Evolutionary conservation across 1,140 invertebrate genomes (phyloP).

Genomic region (Trichogramma pretiosum): DNA sequence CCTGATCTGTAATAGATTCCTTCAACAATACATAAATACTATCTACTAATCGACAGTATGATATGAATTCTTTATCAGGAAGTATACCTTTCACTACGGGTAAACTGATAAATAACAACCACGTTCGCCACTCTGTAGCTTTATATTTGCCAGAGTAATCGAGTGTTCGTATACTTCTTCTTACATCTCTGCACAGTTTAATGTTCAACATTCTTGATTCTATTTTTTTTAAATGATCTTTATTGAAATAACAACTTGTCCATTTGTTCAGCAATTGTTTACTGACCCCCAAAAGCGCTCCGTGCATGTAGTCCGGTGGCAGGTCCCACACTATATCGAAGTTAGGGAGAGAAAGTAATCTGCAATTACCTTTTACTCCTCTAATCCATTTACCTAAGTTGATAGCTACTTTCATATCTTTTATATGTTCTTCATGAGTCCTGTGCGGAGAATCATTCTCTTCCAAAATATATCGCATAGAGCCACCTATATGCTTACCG

Average conservation of each 20-base stretch:
- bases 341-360: background rate
- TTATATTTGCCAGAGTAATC: background rate
- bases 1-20: background rate
- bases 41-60: background rate
- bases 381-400: background rate
- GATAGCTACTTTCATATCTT: background rate
- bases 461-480: background rate
- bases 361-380: background rate
- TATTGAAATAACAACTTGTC: background rate
- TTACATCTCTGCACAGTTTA: background rate
- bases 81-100: background rate
- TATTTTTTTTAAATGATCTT: background rate
- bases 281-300: background rate
- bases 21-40: constrained; percentile 1
- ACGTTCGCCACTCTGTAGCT: background rate
- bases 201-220: background rate
- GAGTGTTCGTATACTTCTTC: background rate
- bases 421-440: background rate
- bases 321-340: background rate
- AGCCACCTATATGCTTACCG: background rate
- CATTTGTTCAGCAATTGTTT: too few species aligned
- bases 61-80: background rate
- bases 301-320: background rate
- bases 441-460: background rate
- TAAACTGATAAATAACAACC: background rate